Conservation (phyloP, 2,888 invertebrate genomes). For the Heliconius ethilla region DNA sequence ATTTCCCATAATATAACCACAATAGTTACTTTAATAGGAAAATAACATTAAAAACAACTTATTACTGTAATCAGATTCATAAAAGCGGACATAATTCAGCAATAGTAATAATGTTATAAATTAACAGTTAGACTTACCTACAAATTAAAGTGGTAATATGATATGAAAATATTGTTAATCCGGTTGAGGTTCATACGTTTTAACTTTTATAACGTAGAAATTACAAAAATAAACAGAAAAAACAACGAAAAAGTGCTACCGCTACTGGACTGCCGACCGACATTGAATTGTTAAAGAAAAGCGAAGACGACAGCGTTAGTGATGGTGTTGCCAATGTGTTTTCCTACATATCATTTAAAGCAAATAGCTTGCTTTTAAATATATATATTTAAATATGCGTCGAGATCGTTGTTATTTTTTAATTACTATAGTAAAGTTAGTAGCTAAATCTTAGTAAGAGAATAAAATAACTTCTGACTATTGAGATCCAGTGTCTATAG, state of each 20-base stretch:
- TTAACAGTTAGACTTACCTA: constrained; percentile 19
- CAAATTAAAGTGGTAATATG: constrained; percentile 16
- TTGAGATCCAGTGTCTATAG: neutral
- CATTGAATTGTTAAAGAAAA: constrained; percentile 24
- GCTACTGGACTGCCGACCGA: constrained; percentile 28
- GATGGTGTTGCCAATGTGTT: constrained; percentile 23
- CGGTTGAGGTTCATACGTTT: constrained; percentile 23
- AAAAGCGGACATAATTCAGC: neutral
- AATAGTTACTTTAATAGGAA: neutral
- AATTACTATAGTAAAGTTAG: neutral
- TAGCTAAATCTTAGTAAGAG: neutral
- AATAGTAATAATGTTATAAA: constrained; percentile 1
- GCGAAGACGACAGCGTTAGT: constrained; percentile 23
- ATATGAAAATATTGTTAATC: neutral
- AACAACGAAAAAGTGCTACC: constrained; percentile 19
- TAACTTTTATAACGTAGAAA: constrained; percentile 11
- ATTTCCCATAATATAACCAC: neutral
- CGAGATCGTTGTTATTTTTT: neutral
- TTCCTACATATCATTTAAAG: neutral
- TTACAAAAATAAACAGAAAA: constrained; percentile 33
- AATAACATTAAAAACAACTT: neutral
- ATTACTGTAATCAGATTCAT: neutral
- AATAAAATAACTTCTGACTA: neutral
- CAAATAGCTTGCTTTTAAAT: neutral
- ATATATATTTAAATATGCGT: neutral